phyloP scores from a whole-genome alignment of 2,113 vertebrate species.

The Barnardius zonarius region DNA sequence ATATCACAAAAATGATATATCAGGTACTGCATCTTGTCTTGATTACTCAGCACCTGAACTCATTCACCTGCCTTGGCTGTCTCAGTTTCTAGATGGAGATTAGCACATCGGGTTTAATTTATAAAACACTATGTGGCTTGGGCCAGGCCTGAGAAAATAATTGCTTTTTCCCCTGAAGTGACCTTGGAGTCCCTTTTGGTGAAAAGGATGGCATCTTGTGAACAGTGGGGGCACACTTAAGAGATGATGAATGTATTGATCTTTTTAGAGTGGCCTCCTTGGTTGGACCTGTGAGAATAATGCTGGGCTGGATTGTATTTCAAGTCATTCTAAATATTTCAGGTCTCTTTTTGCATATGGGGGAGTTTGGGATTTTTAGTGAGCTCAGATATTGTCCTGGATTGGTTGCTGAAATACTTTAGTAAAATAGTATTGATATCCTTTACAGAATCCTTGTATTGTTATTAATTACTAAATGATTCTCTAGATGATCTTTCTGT shows the following conservation, averaged over 20 bases:
- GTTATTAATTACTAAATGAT: background rate
- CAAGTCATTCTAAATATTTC: background rate
- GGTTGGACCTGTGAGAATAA: background rate
- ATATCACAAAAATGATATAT: background rate
- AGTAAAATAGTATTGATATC: background rate
- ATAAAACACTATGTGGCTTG: background rate
- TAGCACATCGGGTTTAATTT: slow-evolving; percentile 18
- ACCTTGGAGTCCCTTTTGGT: background rate
- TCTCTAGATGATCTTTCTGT: background rate
- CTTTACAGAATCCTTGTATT: background rate
- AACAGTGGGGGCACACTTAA: background rate
- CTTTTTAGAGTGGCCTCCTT: background rate
- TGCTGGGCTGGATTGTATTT: background rate
- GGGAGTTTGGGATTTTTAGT: background rate
- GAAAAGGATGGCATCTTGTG: background rate
- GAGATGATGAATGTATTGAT: background rate
- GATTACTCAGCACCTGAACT: slow-evolving; percentile 37
- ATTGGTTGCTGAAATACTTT: background rate
- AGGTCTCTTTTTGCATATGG: background rate
- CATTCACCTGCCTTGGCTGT: slow-evolving; percentile 3
- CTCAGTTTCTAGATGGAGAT: background rate
- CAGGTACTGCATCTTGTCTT: background rate
- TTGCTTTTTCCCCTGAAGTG: background rate
- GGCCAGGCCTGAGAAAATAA: background rate
- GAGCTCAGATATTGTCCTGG: background rate